A percentile compares a stretch with the other conserved stretches of the same genome.
Evolutionary conservation across 2,888 invertebrate genomes (phyloP).

Genomic region (Piscicola geometra): DNA sequence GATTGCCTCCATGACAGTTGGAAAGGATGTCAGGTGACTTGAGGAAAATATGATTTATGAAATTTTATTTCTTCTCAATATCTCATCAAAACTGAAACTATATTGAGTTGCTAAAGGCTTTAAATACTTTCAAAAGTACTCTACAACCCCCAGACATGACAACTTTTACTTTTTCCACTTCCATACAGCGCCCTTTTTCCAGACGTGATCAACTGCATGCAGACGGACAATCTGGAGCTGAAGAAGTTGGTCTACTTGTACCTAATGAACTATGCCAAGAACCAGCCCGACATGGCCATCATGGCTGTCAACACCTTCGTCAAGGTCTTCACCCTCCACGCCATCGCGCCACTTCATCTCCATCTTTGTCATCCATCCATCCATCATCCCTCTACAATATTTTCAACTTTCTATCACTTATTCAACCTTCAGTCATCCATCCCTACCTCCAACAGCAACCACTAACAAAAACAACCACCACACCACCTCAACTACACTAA

Average conservation of each 20-base stretch:
- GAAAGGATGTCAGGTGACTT: slow-evolving; percentile 88
- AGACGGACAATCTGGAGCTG: slow-evolving; percentile 95
- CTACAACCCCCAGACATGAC: no score
- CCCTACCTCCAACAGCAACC: no score
- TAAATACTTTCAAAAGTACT: no score
- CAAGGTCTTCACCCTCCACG: no score
- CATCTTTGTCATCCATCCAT: no score
- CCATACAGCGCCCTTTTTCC: slow-evolving; percentile 84
- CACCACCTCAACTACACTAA: no score
- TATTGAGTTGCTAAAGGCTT: no score
- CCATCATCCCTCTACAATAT: background rate
- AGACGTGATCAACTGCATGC: slow-evolving; percentile 99
- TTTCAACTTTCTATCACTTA: background rate
- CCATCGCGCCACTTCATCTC: no score
- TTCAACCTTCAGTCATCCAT: background rate
- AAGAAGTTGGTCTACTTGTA: slow-evolving; percentile 98
- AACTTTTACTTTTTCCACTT: no score
- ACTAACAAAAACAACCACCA: no score
- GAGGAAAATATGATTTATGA: slow-evolving; percentile 4
- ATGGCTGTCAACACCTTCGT: slow-evolving; percentile 99
- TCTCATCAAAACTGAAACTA: no score
- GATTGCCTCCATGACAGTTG: slow-evolving; percentile 99
- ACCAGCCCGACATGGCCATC: slow-evolving; percentile 98
- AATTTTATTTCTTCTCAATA: no score
- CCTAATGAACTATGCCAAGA: slow-evolving; percentile 99